Percentiles rank a stretch among this genome's conserved stretches.
These are phyloP conservation scores for Bolborhynchus lineola DNA, from an alignment of 2,113 vertebrate species.

Conservation along the genomic window DNA sequence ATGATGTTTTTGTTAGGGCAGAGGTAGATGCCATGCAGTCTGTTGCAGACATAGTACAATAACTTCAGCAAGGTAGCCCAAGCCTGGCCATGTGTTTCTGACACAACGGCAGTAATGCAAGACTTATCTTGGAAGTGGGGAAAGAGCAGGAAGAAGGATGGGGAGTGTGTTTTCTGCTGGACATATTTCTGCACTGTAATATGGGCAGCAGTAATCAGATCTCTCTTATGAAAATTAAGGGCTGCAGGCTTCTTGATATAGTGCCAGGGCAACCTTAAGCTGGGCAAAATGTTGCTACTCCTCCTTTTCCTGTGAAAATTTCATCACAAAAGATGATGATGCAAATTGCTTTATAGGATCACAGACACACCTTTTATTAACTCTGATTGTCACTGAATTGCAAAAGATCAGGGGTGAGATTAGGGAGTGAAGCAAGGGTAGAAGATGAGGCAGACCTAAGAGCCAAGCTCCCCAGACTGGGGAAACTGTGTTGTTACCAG, in stretches of 20 bases:
- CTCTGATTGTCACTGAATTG: constrained; percentile 40
- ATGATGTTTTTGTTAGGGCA: background rate
- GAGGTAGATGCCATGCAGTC: background rate
- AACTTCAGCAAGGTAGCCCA: background rate
- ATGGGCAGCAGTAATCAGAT: background rate
- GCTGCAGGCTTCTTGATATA: constrained; percentile 15
- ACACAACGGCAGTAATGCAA: background rate
- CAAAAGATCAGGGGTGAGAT: constrained; percentile 2
- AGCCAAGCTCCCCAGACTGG: background rate
- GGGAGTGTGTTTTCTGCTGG: background rate
- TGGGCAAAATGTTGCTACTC: constrained; percentile 25
- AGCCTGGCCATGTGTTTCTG: background rate
- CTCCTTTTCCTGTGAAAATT: constrained; percentile 33
- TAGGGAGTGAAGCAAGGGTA: background rate
- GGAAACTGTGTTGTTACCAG: background rate
- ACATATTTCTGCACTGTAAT: constrained; percentile 3
- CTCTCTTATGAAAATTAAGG: constrained; percentile 21
- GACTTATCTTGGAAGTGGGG: background rate
- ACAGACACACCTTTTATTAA: constrained; percentile 54
- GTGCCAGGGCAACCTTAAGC: background rate
- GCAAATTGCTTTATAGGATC: constrained; percentile 42
- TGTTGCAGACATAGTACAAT: background rate
- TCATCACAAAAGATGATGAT: constrained; percentile 47
- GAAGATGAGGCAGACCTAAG: background rate
- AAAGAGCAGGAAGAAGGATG: no score